A percentile compares a stretch with the other conserved stretches of the same genome.
Evolutionary conservation across 2,888 invertebrate genomes (phyloP).

Genomic region (Orthosia gracilis): DNA sequence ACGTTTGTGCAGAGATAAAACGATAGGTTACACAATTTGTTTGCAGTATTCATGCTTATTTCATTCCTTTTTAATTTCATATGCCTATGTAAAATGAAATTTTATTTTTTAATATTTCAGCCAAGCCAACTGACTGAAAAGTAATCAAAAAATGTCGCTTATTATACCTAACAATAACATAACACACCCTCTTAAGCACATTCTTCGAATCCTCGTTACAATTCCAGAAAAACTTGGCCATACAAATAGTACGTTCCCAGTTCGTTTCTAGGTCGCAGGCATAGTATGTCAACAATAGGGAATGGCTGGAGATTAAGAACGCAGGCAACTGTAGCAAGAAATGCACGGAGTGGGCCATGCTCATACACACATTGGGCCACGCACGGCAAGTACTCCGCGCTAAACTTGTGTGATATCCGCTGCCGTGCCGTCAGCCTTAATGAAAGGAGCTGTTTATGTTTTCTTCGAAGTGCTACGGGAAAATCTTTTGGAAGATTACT

Average conservation of each 20-base stretch:
- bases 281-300: slow-evolving; percentile 78
- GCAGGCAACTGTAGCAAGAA: slow-evolving; percentile 66
- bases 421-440: slow-evolving; percentile 33
- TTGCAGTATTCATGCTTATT: background rate
- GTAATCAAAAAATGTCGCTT: background rate
- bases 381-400: slow-evolving; percentile 40
- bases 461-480: slow-evolving; percentile 20
- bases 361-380: slow-evolving; percentile 29
- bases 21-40: slow-evolving; percentile 22
- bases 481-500: slow-evolving; percentile 42
- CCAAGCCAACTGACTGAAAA: background rate
- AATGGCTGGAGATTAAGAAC: slow-evolving; percentile 79
- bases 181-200: slow-evolving; percentile 22
- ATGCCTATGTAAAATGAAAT: background rate
- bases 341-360: slow-evolving; percentile 49
- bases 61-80: background rate
- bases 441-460: slow-evolving; percentile 53
- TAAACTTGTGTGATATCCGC: slow-evolving; percentile 55
- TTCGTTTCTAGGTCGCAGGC: slow-evolving; percentile 80
- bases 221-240: slow-evolving; percentile 47
- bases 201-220: slow-evolving; percentile 43
- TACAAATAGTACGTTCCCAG: slow-evolving; percentile 54
- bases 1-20: slow-evolving; percentile 24
- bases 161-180: background rate
- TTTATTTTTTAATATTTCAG: background rate